Percentiles rank a stretch among this genome's conserved stretches.
phyloP scores from a whole-genome alignment of 2,113 vertebrate genomes.

The Cnemophilus loriae region DNA sequence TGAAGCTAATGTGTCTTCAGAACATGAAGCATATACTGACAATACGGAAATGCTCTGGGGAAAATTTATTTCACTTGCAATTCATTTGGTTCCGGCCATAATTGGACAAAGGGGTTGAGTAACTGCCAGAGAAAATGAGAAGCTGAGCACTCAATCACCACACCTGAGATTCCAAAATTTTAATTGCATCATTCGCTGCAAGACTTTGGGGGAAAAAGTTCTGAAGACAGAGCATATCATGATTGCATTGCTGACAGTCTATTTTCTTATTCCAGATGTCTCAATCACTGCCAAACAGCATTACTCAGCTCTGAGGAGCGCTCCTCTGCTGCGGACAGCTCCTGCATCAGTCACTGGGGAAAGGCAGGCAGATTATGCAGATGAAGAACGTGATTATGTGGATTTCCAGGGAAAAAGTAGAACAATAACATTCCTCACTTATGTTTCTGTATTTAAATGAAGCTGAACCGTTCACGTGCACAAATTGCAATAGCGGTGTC shows the following conservation, averaged over 20 bases:
- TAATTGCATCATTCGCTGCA: slow-evolving; percentile 5
- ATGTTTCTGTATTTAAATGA: neutral
- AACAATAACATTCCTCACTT: neutral
- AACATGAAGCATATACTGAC: neutral
- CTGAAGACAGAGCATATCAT: neutral
- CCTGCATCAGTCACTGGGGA: neutral
- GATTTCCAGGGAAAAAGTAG: neutral
- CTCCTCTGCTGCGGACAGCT: neutral
- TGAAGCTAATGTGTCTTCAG: neutral
- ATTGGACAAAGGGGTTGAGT: slow-evolving; percentile 27
- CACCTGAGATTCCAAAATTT: slow-evolving; percentile 25
- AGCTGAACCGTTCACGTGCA: neutral
- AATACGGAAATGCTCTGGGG: neutral
- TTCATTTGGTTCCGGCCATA: slow-evolving; percentile 16
- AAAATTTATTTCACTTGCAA: slow-evolving; percentile 22
- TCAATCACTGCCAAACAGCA: slow-evolving; percentile 11
- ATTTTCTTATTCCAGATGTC: slow-evolving; percentile 3
- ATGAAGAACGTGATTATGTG: neutral
- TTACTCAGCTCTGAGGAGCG: neutral
- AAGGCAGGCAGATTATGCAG: neutral
- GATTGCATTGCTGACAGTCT: slow-evolving; percentile 12
- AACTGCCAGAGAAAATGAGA: slow-evolving; percentile 48
- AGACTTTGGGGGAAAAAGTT: neutral
- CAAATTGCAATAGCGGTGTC: neutral
- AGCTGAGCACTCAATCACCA: slow-evolving; percentile 41